These are phyloP conservation scores for Scleropages formosus DNA, from an alignment of 2,797 vertebrate species.

Conservation along the genomic window DNA sequence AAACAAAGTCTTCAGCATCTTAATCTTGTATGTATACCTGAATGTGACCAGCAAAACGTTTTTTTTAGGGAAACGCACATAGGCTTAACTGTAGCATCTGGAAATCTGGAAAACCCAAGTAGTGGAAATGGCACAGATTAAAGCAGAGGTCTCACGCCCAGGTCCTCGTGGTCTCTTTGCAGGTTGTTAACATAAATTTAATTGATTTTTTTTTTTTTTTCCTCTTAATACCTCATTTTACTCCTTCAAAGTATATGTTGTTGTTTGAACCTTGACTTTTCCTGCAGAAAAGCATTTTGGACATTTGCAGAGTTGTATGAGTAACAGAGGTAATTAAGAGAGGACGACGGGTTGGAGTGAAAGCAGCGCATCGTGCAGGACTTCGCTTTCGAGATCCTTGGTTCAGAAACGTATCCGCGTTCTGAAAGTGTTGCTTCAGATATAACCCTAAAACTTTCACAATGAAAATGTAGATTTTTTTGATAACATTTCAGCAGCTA, in stretches of 20 bases:
- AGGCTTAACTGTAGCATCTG: not conserved
- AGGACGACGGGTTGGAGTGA: not conserved
- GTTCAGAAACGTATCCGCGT: conserved; percentile 19
- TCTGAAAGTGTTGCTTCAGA: not conserved
- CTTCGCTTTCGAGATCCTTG: not conserved
- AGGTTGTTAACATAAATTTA: too few relatives aligned
- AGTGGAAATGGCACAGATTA: not conserved
- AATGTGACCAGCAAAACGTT: conserved; percentile 14
- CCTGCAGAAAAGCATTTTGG: too few relatives aligned
- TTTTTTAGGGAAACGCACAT: conserved; percentile 21
- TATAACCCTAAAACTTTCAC: not conserved
- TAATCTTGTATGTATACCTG: conserved; percentile 15
- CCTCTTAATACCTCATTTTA: too few relatives aligned
- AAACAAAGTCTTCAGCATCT: conserved; percentile 19
- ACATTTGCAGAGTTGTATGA: not conserved
- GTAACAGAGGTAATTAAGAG: not conserved
- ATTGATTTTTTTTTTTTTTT: too few relatives aligned
- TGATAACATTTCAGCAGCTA: conserved; percentile 17
- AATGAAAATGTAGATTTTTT: conserved; percentile 18
- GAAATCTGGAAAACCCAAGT: not conserved
- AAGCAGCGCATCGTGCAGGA: not conserved
- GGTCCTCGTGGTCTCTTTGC: too few relatives aligned
- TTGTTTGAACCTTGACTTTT: too few relatives aligned
- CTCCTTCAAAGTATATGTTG: too few relatives aligned
- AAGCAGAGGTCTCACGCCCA: not conserved